A percentile compares a stretch with the other conserved stretches of the same genome.
phyloP scores from a whole-genome alignment of 1,140 invertebrate species.

The Theocolax elegans region DNA sequence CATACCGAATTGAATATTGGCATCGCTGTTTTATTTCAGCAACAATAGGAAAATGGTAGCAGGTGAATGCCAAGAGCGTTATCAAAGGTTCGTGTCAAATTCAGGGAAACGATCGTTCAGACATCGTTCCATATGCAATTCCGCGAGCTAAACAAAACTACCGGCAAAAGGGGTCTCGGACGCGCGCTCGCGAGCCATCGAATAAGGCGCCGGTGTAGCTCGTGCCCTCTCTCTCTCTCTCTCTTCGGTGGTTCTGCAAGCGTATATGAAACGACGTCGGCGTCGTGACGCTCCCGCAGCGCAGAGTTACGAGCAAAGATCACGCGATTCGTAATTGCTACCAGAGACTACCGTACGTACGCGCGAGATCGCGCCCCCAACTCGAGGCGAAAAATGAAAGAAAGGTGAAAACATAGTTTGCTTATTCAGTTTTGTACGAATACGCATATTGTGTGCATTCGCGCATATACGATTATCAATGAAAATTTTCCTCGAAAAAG shows the following conservation, averaged over 20 bases:
- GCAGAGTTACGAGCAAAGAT: constrained; percentile 59
- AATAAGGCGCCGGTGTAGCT: constrained; percentile 36
- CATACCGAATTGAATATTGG: too few species aligned
- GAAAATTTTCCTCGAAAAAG: too few species aligned
- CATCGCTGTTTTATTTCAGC: too few species aligned
- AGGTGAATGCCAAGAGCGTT: not conserved
- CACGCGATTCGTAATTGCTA: constrained; percentile 64
- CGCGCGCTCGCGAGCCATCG: too few species aligned
- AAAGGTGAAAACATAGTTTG: too few species aligned
- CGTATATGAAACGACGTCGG: constrained; percentile 48
- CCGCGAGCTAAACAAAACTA: not conserved
- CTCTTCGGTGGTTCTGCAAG: not conserved
- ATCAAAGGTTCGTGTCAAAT: not conserved
- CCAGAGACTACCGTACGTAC: constrained; percentile 48
- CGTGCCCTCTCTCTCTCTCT: constrained; percentile 2
- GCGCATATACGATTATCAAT: too few species aligned
- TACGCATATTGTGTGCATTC: too few species aligned
- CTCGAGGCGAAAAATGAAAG: not conserved
- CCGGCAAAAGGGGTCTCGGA: not conserved
- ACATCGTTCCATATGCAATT: not conserved
- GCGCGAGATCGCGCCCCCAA: not conserved
- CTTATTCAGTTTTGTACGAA: too few species aligned
- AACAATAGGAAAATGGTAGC: too few species aligned
- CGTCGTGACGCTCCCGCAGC: constrained; percentile 58
- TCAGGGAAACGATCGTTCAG: not conserved